Conservation (phyloP, 2,797 vertebrate genomes). For the Brachyalestes nurse region DNA sequence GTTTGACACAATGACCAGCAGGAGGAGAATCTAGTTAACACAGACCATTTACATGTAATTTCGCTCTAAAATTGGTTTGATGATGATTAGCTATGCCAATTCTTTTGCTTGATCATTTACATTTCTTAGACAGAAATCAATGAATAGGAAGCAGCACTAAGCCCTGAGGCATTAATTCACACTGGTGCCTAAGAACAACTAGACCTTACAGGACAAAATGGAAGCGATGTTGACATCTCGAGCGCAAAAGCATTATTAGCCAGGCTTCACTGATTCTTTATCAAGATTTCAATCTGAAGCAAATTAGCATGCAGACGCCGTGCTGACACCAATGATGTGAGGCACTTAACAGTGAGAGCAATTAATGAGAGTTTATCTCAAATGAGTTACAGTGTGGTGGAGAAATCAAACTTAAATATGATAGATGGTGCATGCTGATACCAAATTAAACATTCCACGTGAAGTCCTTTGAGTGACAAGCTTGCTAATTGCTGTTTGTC, state of each 20-base stretch:
- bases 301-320: constrained; percentile 56
- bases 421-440: constrained; percentile 54
- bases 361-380: constrained; percentile 77
- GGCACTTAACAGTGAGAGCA: constrained; percentile 73
- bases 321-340: constrained; percentile 71
- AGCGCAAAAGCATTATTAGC: constrained; percentile 24
- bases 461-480: constrained; percentile 51
- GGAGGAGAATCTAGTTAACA: neutral
- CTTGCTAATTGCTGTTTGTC: constrained; percentile 49
- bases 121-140: neutral
- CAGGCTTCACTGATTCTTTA: constrained; percentile 22
- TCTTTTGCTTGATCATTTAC: neutral
- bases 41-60: neutral
- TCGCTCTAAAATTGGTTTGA: neutral
- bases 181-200: neutral
- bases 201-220: constrained; percentile 8
- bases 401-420: constrained; percentile 66
- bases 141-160: neutral
- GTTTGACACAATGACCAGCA: neutral
- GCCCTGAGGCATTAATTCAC: neutral
- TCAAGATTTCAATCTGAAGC: constrained; percentile 28
- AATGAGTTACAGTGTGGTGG: constrained; percentile 67
- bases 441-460: constrained; percentile 54
- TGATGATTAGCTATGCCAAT: neutral
- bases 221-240: constrained; percentile 1